phyloP scores from a whole-genome alignment of 2,888 invertebrate species.

The Eurois occulta region DNA sequence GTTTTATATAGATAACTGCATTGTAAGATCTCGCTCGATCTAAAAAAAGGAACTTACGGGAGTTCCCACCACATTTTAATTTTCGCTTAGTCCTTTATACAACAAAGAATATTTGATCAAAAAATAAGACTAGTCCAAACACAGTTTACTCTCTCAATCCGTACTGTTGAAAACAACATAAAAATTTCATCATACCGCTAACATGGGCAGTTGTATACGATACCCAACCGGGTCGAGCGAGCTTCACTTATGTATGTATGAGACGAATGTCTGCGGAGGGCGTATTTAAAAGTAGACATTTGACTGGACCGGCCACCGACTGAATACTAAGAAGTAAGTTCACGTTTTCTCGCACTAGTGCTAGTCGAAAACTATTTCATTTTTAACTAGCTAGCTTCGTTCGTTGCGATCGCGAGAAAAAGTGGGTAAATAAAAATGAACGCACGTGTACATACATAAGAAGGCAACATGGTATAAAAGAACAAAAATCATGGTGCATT shows the following conservation, averaged over 20 bases:
- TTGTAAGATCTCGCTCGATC: neutral
- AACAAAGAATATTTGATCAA: neutral
- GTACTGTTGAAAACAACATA: constrained; percentile 41
- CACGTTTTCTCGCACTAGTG: constrained; percentile 45
- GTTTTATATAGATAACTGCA: neutral
- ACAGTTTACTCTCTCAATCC: constrained; percentile 33
- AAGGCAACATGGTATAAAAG: neutral
- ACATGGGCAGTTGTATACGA: constrained; percentile 57
- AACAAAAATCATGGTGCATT: neutral
- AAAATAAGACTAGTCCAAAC: constrained; percentile 17
- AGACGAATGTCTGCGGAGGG: constrained; percentile 78
- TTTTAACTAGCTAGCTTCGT: constrained; percentile 49
- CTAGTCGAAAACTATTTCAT: constrained; percentile 42
- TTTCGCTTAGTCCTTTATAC: neutral
- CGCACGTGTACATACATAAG: neutral
- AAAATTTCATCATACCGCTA: constrained; percentile 48
- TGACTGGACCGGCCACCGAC: constrained; percentile 78
- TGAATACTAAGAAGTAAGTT: constrained; percentile 78
- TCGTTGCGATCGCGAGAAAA: constrained; percentile 20
- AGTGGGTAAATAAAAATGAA: constrained; percentile 10
- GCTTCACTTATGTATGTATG: constrained; percentile 85
- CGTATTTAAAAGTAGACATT: constrained; percentile 85
- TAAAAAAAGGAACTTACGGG: neutral
- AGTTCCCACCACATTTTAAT: too few species aligned
- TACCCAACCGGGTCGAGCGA: constrained; percentile 67